These are phyloP conservation scores for Anisognathus igniventris DNA, from an alignment of 2,797 vertebrate genomes.

Conservation along the genomic window DNA sequence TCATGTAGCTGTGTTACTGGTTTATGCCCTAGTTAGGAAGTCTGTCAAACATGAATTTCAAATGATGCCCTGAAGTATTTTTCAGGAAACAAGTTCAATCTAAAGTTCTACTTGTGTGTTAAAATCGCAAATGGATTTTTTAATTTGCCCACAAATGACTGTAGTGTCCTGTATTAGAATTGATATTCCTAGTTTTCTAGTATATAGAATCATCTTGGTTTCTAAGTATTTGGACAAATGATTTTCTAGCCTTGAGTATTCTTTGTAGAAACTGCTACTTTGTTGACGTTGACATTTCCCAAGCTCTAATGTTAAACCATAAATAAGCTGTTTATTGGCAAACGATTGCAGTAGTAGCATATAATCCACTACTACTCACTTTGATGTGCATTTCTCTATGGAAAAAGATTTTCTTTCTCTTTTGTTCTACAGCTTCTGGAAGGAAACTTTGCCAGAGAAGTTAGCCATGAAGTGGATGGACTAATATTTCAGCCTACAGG, in stretches of 20 bases:
- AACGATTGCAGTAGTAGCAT: background rate
- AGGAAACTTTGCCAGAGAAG: constrained; percentile 95
- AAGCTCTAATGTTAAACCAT: background rate
- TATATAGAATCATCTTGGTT: background rate
- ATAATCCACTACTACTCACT: background rate
- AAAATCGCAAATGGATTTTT: background rate
- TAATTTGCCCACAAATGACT: background rate
- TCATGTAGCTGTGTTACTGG: background rate
- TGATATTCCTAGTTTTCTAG: background rate
- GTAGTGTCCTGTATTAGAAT: background rate
- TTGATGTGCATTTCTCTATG: constrained; percentile 1
- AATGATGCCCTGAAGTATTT: background rate
- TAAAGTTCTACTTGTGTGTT: background rate
- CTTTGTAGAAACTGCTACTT: background rate
- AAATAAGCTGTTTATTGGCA: background rate
- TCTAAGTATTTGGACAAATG: background rate
- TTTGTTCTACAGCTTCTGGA: constrained; percentile 87
- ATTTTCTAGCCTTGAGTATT: background rate
- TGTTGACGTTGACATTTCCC: background rate
- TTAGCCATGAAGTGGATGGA: constrained; percentile 97
- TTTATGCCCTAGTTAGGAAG: background rate
- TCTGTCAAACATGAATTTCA: background rate
- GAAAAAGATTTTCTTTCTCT: constrained; percentile 21
- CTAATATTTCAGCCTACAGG: constrained; percentile 96
- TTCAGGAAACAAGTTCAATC: background rate